Evolutionary conservation across 2,888 invertebrate genomes (phyloP).

Genomic region (Parnassius orleans): DNA sequence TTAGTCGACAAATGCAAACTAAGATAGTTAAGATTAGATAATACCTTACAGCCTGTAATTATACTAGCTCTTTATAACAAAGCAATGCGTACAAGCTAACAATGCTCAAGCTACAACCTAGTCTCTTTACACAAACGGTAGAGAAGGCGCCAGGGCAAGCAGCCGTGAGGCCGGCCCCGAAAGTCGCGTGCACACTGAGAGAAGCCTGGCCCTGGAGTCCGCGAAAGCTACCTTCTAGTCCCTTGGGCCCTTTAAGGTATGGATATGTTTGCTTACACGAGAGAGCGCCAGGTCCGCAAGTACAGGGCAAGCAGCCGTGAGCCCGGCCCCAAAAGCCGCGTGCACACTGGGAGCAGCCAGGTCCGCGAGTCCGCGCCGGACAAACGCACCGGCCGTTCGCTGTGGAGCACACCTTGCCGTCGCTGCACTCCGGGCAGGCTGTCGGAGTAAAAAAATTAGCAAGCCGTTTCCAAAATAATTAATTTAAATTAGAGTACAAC

Average conservation of each 20-base stretch:
- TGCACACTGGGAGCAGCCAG: slow-evolving; percentile 89
- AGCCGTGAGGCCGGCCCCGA: slow-evolving; percentile 92
- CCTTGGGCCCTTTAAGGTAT: no score
- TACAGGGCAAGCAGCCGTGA: slow-evolving; percentile 88
- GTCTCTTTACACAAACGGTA: no score
- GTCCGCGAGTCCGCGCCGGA: slow-evolving; percentile 91
- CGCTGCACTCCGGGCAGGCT: slow-evolving; percentile 90
- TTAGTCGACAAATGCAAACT: no score
- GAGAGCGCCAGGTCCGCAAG: slow-evolving; percentile 81
- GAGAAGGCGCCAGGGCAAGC: slow-evolving; percentile 81
- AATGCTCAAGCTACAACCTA: no score
- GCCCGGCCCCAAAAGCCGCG: slow-evolving; percentile 91
- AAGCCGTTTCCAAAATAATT: no score
- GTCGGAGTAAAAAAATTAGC: slow-evolving; percentile 24
- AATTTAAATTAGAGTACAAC: no score
- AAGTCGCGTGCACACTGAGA: slow-evolving; percentile 89
- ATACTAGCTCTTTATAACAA: no score
- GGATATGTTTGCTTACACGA: slow-evolving; percentile 47
- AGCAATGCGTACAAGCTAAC: no score
- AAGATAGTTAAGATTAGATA: no score
- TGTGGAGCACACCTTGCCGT: slow-evolving; percentile 94
- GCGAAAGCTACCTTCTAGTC: slow-evolving; percentile 41
- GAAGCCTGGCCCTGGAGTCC: slow-evolving; percentile 87
- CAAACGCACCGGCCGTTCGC: slow-evolving; percentile 95
- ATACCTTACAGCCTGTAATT: no score